Evolutionary conservation across 2,888 invertebrate species (phyloP).

Genomic region (Torymus aiolomorphi): DNA sequence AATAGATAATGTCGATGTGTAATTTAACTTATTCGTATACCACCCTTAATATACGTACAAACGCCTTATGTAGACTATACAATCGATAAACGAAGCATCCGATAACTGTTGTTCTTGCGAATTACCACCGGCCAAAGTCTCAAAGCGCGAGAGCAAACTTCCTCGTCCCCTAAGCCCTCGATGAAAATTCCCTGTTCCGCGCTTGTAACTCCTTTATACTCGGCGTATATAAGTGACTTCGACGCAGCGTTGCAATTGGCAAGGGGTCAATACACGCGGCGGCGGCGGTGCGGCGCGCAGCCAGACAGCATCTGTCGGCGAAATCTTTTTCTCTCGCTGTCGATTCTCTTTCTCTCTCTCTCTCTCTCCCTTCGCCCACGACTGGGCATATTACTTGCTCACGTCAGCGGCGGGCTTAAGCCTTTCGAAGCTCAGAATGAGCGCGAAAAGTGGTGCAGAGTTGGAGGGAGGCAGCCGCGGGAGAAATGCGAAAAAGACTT

Average conservation of each 20-base stretch:
- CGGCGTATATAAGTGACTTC: slow-evolving; percentile 15
- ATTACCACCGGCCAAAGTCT: no score
- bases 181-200: not conserved
- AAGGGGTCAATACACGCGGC: slow-evolving; percentile 16
- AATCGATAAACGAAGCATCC: no score
- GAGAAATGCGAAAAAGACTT: slow-evolving; percentile 5
- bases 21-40: no score
- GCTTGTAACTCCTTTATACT: slow-evolving; percentile 4
- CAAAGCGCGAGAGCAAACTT: no score
- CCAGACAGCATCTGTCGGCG: not conserved
- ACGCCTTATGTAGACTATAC: no score
- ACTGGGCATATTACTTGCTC: slow-evolving; percentile 22
- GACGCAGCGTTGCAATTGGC: slow-evolving; percentile 26
- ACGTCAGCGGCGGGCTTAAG: slow-evolving; percentile 3
- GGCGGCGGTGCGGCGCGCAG: not conserved
- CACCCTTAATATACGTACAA: no score
- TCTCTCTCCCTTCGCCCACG: not conserved
- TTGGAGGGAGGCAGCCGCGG: not conserved
- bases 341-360: slow-evolving; percentile 2
- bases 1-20: no score
- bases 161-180: no score
- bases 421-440: not conserved
- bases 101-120: no score
- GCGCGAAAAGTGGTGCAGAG: not conserved
- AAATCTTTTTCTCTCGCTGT: slow-evolving; percentile 25